Evolutionary conservation across 2,113 vertebrate genomes (phyloP), one percentile per base, ranked within the genome.

Genomic region (Chloropsis hardwickii): DNA sequence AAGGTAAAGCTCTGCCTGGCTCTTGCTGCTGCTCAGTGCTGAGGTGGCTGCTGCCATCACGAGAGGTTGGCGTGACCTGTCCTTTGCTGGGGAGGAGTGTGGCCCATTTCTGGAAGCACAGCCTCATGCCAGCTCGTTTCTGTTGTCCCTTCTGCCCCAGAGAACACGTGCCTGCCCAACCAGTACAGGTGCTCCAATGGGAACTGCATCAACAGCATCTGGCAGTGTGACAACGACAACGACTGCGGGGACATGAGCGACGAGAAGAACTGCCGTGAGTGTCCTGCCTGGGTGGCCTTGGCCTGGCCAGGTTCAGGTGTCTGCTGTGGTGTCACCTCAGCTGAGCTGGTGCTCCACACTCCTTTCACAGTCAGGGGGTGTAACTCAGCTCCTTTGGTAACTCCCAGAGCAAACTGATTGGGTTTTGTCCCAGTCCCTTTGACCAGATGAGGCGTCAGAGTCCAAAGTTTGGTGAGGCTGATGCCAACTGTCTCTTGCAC

Each of bases 201-300:
- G 40, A 99, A 99, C 92, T 99, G 99, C 97, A 99, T 99, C 97
- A 99, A 98, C 98, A 99, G 98, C 98, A 99, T 99, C 88, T 99
- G 99, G 99, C 99, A 99, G 94, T 99, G 99, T 19, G 99, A 99
- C 97, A 99, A 98, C 1, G 99, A 99, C 96, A 99, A 99, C 0
- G 99, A 99, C 98, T 99, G 99, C 0, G 99, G 99, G 15, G 99
- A 99, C 98, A 99, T 99, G 99, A 99, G 99, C 2, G 99, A 99
- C 2, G 99, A 99, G 94, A 98, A 97, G 74, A 98, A 99, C 94
- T 99, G 99, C 96, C 99, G 99, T 99, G 91, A 99, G 99, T 98
- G 92, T 78, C 79, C 92, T 23, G 56, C 54, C 39, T 1, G 0
- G 4, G 14, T 18, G 77, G 54, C 40, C 0, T 7, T 39, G 0